Evolutionary conservation across 2,888 invertebrate species (phyloP).

Genomic region (Gastrophysa polygoni): DNA sequence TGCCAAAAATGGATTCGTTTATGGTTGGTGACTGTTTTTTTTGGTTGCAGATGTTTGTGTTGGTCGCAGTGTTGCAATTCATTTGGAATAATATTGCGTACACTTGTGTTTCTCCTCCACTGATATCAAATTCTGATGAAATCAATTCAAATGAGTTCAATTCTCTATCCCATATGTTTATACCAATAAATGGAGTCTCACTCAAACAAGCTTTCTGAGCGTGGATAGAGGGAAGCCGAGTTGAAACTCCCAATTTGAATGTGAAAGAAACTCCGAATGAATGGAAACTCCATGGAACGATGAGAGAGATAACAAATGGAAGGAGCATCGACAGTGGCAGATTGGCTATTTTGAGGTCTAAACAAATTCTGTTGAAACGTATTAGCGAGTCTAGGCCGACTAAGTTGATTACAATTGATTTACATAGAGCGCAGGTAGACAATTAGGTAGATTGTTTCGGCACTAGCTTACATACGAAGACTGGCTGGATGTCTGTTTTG

Average conservation of each 20-base stretch:
- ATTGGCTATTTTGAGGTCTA: conserved; percentile 40
- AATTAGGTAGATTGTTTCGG: conserved; percentile 49
- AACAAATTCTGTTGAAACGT: conserved; percentile 42
- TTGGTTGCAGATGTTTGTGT: too few species aligned
- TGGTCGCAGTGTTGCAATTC: too few species aligned
- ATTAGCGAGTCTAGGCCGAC: conserved; percentile 46
- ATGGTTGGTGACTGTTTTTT: too few species aligned
- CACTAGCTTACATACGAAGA: conserved; percentile 39
- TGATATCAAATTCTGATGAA: too few species aligned
- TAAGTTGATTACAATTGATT: conserved; percentile 49
- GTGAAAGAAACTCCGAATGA: conserved; percentile 25
- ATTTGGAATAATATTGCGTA: too few species aligned
- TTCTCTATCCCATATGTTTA: too few species aligned
- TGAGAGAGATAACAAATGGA: conserved; percentile 34
- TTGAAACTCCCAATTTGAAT: conserved; percentile 12
- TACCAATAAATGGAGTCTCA: conserved; percentile 15
- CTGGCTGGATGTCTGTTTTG: conserved; percentile 25
- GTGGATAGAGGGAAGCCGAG: conserved; percentile 6
- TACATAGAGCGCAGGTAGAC: conserved; percentile 48
- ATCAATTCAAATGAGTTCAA: too few species aligned
- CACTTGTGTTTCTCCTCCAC: too few species aligned
- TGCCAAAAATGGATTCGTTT: too few species aligned
- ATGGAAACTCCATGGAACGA: conserved; percentile 26
- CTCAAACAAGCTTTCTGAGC: conserved; percentile 6
- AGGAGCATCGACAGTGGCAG: conserved; percentile 33